These are phyloP conservation scores for Aproaerema taeniolella DNA, from an alignment of 2,888 invertebrate genomes.

Conservation along the genomic window DNA sequence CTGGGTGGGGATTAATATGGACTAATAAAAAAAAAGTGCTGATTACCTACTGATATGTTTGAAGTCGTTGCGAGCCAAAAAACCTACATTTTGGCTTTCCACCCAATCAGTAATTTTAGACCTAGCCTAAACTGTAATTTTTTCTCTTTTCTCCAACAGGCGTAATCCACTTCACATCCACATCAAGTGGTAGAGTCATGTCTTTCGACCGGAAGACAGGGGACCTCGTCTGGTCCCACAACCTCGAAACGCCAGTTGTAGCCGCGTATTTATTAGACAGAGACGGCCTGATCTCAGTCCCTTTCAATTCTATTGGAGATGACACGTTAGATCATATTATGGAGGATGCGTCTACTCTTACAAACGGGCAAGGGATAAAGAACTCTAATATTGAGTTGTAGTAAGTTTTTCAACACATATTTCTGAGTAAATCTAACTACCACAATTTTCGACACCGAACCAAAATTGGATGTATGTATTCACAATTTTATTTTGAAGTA, in stretches of 20 bases:
- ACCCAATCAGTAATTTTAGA: no score
- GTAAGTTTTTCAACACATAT: constrained; percentile 68
- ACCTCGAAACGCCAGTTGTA: constrained; percentile 93
- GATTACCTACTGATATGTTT: no score
- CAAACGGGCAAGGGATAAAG: constrained; percentile 77
- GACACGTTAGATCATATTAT: constrained; percentile 86
- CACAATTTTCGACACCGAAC: no score
- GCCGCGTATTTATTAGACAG: constrained; percentile 89
- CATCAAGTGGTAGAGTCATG: constrained; percentile 90
- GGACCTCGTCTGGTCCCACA: constrained; percentile 90
- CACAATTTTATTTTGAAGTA: no score
- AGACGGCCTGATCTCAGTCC: constrained; percentile 88
- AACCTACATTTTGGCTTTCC: no score
- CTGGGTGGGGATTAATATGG: no score
- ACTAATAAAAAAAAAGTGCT: no score
- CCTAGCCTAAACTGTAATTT: no score
- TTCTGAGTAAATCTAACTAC: no score
- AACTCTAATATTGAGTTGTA: constrained; percentile 79
- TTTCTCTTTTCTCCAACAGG: constrained; percentile 68
- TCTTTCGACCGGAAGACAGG: constrained; percentile 91
- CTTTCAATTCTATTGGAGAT: constrained; percentile 93
- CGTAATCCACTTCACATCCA: constrained; percentile 92
- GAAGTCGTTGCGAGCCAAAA: no score
- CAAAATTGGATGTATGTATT: no score
- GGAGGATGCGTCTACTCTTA: constrained; percentile 74